Percentiles rank a stretch among this genome's conserved stretches.
Evolutionary conservation across 2,113 vertebrate genomes (phyloP).

Genomic region (Periophthalmodon schlosseri): DNA sequence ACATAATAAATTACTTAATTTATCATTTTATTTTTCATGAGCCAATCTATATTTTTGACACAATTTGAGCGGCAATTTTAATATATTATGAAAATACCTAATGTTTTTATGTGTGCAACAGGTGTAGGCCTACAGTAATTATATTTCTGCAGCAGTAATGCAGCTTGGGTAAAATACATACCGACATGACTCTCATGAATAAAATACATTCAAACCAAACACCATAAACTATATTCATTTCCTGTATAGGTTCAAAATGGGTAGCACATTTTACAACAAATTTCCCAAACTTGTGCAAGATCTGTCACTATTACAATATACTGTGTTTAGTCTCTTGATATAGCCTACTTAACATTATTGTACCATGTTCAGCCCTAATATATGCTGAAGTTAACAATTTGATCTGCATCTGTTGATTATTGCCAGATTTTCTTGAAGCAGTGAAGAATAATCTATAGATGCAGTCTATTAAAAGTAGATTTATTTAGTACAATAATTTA

Average conservation of each 20-base stretch:
- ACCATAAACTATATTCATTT: not conserved
- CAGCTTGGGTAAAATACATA: not conserved
- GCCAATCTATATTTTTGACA: not conserved
- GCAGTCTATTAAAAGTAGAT: not conserved
- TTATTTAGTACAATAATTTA: not conserved
- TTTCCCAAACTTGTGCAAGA: not conserved
- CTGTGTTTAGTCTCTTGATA: not conserved
- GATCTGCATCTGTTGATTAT: not conserved
- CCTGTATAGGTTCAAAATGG: too few species aligned
- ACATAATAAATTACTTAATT: not conserved
- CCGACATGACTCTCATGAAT: not conserved
- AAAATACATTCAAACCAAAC: not conserved
- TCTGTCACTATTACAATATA: not conserved
- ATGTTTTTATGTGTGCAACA: conserved; percentile 47
- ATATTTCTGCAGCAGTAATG: not conserved
- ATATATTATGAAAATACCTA: not conserved
- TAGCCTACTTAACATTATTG: not conserved
- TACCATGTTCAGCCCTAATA: not conserved
- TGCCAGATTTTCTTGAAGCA: not conserved
- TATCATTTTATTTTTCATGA: not conserved
- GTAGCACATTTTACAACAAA: not conserved
- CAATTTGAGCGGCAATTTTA: not conserved
- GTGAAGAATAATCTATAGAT: not conserved
- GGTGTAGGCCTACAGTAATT: conserved; percentile 41
- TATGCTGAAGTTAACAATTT: not conserved